These are phyloP conservation scores for Dioctria linearis DNA, from an alignment of 2,888 invertebrate genomes.

Conservation along the genomic window DNA sequence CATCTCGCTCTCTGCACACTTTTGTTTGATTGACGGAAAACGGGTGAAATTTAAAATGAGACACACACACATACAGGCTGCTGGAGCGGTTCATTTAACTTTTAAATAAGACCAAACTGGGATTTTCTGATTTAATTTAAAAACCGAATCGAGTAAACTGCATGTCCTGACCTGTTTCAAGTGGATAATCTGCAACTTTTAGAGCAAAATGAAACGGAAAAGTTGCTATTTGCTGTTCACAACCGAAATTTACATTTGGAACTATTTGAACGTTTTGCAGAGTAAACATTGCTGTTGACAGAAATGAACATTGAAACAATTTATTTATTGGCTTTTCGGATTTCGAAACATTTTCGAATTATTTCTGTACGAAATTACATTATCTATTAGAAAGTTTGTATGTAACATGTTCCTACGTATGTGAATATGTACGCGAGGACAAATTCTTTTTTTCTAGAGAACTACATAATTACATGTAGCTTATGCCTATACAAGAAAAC, in stretches of 20 bases:
- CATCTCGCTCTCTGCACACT: not conserved
- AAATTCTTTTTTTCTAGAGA: too few species aligned
- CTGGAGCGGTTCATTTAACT: slow-evolving; percentile 39
- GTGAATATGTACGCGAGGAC: too few species aligned
- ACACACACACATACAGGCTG: not conserved
- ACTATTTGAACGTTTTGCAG: slow-evolving; percentile 19
- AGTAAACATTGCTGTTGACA: not conserved
- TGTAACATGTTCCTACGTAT: too few species aligned
- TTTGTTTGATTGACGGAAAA: slow-evolving; percentile 45
- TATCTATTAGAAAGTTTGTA: too few species aligned
- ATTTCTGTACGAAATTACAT: too few species aligned
- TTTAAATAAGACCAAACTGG: slow-evolving; percentile 42
- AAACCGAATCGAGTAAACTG: slow-evolving; percentile 35
- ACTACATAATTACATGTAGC: too few species aligned
- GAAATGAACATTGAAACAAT: not conserved
- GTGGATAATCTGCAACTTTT: slow-evolving; percentile 30
- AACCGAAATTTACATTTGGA: slow-evolving; percentile 34
- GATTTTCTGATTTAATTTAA: slow-evolving; percentile 44
- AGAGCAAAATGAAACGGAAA: slow-evolving; percentile 13
- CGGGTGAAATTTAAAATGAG: slow-evolving; percentile 20
- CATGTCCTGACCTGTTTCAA: slow-evolving; percentile 9
- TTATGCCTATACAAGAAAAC: too few species aligned
- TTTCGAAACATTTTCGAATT: too few species aligned
- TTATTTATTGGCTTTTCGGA: slow-evolving; percentile 9
- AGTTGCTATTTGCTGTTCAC: slow-evolving; percentile 23